Evolutionary conservation across 2,797 vertebrate genomes (phyloP), one percentile per base, ranked within the genome.

Genomic region (Chelidonichthys spinosus): DNA sequence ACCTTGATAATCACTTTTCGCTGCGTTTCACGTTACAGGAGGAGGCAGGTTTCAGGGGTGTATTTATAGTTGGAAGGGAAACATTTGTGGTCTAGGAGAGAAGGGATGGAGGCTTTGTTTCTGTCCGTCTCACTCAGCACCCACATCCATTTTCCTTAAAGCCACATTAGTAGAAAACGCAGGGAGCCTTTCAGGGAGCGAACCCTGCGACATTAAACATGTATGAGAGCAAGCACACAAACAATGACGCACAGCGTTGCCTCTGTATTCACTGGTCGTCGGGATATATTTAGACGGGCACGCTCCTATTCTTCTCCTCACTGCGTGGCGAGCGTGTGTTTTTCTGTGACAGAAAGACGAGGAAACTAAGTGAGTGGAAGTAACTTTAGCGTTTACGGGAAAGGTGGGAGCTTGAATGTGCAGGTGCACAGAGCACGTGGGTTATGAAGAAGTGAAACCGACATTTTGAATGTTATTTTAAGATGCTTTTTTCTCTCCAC

Each of bases 1-100:
- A 87, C 72, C 32, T 2, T 32, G 75, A 90, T 92, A 87, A 92
- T 90, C 86, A 90, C 84, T 81, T 90, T 89, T 84, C 76, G 74
- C 4, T 0, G 74, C 65, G 87, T 84, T 87, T 92, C 83, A 43
- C 32, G 73, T 93, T 92, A 87, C 92, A 91, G 89, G 86, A 87
- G 65, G 11, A 55, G 67, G 87, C 74, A 39, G 79, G 78, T 77
- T 89, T 87, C 76, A 60, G 69, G 47, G 66, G 76, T 18, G 60
- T 93, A 93, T 93, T 92, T 93, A 92, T 91, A 92, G 91, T 79
- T 58, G 42, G 80, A 74, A 84, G 85, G 90, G 89, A 90, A 92
- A 88, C 87, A 84, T 84, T 87, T 92, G 92, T 89, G 89, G 92
- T 88, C 61, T 25, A 1, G 74, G 58, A 66, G 62, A 81, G 81